phyloP scores from a whole-genome alignment of 2,113 vertebrate genomes.

The Gadus chalcogrammus region DNA sequence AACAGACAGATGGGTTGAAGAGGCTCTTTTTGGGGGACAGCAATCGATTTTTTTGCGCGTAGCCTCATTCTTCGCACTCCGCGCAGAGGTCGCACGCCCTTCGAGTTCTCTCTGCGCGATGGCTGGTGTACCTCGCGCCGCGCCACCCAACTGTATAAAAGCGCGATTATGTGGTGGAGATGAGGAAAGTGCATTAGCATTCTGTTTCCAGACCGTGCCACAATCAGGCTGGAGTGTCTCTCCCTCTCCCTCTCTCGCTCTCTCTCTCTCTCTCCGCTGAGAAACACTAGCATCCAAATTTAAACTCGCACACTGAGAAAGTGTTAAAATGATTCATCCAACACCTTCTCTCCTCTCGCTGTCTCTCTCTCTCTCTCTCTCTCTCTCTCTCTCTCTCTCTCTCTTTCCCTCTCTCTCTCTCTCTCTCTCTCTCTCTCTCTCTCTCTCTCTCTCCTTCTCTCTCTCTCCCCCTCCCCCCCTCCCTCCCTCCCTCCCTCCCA shows the following conservation, averaged over 20 bases:
- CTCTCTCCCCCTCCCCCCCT: conserved; percentile 1
- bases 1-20: conserved; percentile 1
- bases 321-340: conserved; percentile 47
- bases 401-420: background rate
- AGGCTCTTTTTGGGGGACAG: background rate
- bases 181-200: conserved; percentile 58
- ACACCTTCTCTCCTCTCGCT: conserved; percentile 10
- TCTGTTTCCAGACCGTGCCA: conserved; percentile 48
- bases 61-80: conserved; percentile 13
- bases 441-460: background rate
- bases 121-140: conserved; percentile 26
- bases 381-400: background rate
- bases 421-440: background rate
- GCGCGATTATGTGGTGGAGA: conserved; percentile 33
- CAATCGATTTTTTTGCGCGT: conserved; percentile 7
- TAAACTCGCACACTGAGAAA: conserved; percentile 52
- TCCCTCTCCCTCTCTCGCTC: too few relatives aligned
- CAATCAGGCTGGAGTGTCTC: conserved; percentile 46
- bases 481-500: background rate
- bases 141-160: conserved; percentile 3
- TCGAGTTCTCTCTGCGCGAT: conserved; percentile 8
- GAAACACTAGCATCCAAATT: conserved; percentile 40
- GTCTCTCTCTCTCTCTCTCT: background rate
- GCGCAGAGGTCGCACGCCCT: conserved; percentile 13
- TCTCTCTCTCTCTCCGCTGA: conserved; percentile 14